phyloP scores from a whole-genome alignment of 23 tunicate genomes.

The Clavelina lepadiformis region DNA sequence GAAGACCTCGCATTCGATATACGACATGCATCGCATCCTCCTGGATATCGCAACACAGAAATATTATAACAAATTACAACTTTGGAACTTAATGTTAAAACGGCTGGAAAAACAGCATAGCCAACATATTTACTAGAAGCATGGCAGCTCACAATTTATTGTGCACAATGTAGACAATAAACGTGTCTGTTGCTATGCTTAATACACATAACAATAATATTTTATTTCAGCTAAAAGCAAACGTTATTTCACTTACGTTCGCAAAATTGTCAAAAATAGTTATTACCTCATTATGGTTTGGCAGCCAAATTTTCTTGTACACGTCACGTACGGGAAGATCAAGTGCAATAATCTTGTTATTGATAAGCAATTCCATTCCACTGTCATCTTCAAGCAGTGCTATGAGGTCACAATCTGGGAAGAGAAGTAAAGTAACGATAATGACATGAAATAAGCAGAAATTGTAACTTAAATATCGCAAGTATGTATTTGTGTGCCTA shows the following conservation, averaged over 20 bases:
- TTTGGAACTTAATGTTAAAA: too few species aligned
- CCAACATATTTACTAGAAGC: too few species aligned
- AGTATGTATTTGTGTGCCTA: neutral
- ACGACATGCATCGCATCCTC: constrained; percentile 94
- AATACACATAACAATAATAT: too few species aligned
- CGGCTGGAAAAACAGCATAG: too few species aligned
- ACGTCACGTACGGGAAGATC: constrained; percentile 95
- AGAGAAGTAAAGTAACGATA: neutral
- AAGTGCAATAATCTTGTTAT: constrained; percentile 91
- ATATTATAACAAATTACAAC: too few species aligned
- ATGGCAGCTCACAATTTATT: too few species aligned
- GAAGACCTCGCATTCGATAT: constrained; percentile 95
- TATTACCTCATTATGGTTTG: constrained; percentile 62
- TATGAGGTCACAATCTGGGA: constrained; percentile 84
- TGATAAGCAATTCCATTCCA: constrained; percentile 96
- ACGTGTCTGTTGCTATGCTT: too few species aligned
- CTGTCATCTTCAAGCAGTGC: constrained; percentile 97
- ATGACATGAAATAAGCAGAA: neutral
- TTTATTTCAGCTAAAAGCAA: neutral
- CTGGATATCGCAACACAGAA: too few species aligned
- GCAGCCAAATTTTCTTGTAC: constrained; percentile 91
- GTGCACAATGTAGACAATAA: too few species aligned
- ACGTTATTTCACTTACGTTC: neutral
- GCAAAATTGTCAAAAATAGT: neutral
- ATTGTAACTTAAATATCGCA: neutral